phyloP scores from a whole-genome alignment of 2,888 invertebrate genomes.

The Drosophila quinaria region DNA sequence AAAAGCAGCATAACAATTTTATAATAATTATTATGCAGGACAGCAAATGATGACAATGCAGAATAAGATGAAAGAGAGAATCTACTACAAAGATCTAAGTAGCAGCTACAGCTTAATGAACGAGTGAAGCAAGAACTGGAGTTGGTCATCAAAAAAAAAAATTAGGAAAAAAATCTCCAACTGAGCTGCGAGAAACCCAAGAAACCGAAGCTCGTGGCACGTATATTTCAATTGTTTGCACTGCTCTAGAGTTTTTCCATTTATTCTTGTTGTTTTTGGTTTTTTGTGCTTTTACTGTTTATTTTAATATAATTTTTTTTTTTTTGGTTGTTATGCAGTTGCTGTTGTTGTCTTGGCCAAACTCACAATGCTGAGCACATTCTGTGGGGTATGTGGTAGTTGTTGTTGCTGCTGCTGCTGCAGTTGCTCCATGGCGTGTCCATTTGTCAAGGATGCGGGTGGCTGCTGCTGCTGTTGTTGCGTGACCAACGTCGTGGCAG shows the following conservation, averaged over 20 bases:
- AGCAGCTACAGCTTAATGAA: constrained; percentile 53
- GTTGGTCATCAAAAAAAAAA: neutral
- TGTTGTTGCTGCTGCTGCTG: constrained; percentile 70
- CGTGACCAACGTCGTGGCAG: constrained; percentile 66
- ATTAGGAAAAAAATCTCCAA: constrained; percentile 6
- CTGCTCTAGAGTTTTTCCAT: constrained; percentile 48
- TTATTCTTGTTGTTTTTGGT: constrained; percentile 17
- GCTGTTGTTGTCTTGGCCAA: constrained; percentile 55
- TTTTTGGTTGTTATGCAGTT: constrained; percentile 18
- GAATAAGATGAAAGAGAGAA: constrained; percentile 35
- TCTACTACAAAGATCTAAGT: constrained; percentile 31
- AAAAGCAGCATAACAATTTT: constrained; percentile 27
- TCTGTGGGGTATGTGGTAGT: constrained; percentile 68
- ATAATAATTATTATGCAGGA: constrained; percentile 41
- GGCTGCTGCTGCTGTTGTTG: constrained; percentile 58
- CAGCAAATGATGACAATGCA: constrained; percentile 49
- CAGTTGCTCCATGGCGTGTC: constrained; percentile 77
- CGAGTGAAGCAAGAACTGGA: constrained; percentile 5
- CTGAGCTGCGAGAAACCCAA: constrained; percentile 16
- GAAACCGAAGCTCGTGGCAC: constrained; percentile 62
- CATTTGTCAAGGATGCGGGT: constrained; percentile 75
- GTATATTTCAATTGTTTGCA: constrained; percentile 78
- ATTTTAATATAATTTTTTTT: constrained; percentile 78
- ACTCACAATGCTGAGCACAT: constrained; percentile 86
- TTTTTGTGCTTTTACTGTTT: constrained; percentile 45